Evolutionary conservation across 1,140 invertebrate genomes (phyloP), one percentile per base, ranked within the genome.

Genomic region (Notospermus geniculatus): DNA sequence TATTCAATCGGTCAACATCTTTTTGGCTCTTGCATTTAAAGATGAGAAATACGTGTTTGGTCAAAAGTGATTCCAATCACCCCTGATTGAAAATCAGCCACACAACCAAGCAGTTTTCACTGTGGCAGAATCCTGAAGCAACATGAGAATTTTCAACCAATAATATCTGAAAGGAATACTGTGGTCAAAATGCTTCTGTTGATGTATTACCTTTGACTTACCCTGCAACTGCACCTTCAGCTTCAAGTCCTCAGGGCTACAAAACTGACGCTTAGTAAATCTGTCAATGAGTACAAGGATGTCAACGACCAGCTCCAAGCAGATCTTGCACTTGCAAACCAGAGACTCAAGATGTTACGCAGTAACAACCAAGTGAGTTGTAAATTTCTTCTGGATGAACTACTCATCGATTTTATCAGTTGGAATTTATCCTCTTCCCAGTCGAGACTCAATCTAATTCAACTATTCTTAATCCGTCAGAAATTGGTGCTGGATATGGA

Each of bases 281-380:
- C 64, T 15, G 46, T 71, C 17, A 63, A 66, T 25, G 70, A 75
- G 53, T 59, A 70, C 45, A 75, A 75, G 56, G 71, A 71, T 25
- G 41, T 61, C 2, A 71, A 69, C 30, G 59, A 64, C 27, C 73
- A 77, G 59, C 57, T 72, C 27, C 65, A 70, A 52, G 43, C 68
- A 23, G 75, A 77, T 54, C 54, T 77, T 23, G 66, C 61, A 54
- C 66, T 66, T 22, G 69, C 73, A 52, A 72, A 75, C 65, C 73
- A 77, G 67, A 69, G 72, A 54, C 65, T 74, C 11, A 63, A 67
- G 17, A 61, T 69, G 19, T 60, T 63, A n/a, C 73, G 71, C 60
- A 68, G 69, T 41, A 72, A 63, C 29, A 68, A 72, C 23, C 75
- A 76, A 71, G 73, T 75, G 59, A n/a, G n/a, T n/a, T n/a, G n/a